Evolutionary conservation across 2,113 vertebrate genomes (phyloP), one percentile per base, ranked within the genome.

Genomic region (Haemorhous mexicanus): DNA sequence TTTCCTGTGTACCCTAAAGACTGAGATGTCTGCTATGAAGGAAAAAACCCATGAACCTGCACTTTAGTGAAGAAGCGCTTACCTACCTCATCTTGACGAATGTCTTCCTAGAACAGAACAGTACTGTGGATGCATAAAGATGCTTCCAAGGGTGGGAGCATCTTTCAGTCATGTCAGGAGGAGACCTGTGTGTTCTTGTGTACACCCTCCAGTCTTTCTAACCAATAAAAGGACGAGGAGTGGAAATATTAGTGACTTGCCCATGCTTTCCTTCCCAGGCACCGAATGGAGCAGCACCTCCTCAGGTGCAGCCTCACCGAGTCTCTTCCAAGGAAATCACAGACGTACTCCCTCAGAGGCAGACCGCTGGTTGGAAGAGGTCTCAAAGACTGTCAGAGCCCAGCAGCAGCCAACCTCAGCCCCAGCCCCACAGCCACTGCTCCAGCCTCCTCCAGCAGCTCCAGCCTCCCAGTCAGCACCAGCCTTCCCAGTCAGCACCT

Each of bases 281-380:
- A 70, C 97, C 1, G 98, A 98, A 69, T 98, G 98, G 98, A 96
- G 96, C 83, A 85, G 95, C 94, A 95, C 95, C 18, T 94, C 94
- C 70, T 97, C 98, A 7, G 96, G 91, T 92, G 91, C 97, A 0
- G 96, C 97, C 50, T 97, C 98, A 43, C 95, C 98, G 20, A 96
- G 95, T 64, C 93, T 96, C 46, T 96, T 97, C 89, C 98, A 98
- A 85, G 96, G 97, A 28, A 98, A 96, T 35, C 99, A 99, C 96
- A 98, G 97, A 79, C 99, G 99, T 50, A 99, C 99, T 3, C 99
- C 99, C 4, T 99, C 99, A 0, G 99, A 99, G 89, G 99, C 99
- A 15, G 99, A 99, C 96, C 99, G 99, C 74, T 99, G 99, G 99
- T 97, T 99, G 91, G 99, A 99, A 75, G 99, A 99, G 96, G 99